These are phyloP conservation scores for Willowsia nigromaculata DNA, from an alignment of 2,888 invertebrate species.

Conservation along the genomic window DNA sequence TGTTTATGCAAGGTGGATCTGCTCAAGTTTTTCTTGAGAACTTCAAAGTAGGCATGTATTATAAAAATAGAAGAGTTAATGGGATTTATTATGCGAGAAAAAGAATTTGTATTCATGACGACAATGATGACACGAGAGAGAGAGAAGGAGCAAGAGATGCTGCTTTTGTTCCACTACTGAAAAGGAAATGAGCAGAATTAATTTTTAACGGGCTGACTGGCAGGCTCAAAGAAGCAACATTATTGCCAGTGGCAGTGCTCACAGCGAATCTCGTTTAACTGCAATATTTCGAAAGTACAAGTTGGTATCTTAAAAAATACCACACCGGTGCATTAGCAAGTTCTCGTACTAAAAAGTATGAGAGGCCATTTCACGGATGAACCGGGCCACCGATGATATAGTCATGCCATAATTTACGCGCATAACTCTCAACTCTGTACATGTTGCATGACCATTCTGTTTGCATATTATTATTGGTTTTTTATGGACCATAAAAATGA, in stretches of 20 bases:
- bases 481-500: constrained; percentile 5
- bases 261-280: neutral
- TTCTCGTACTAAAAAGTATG: neutral
- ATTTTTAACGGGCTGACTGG: constrained; percentile 12
- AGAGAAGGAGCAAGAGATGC: neutral
- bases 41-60: neutral
- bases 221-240: neutral
- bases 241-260: neutral
- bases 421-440: too few species aligned
- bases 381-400: neutral
- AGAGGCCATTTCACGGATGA: constrained; percentile 16
- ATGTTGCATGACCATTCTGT: too few species aligned
- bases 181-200: constrained; percentile 31
- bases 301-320: too few species aligned
- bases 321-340: too few species aligned
- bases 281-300: constrained; percentile 27
- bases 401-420: neutral
- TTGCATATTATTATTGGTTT: neutral
- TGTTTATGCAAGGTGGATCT: neutral
- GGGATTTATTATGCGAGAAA: neutral
- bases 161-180: constrained; percentile 8
- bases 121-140: neutral
- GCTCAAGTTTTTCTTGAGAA: neutral
- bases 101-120: constrained; percentile 13
- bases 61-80: neutral